phyloP scores from a whole-genome alignment of 2,113 vertebrate species.

The Uria aalge region DNA sequence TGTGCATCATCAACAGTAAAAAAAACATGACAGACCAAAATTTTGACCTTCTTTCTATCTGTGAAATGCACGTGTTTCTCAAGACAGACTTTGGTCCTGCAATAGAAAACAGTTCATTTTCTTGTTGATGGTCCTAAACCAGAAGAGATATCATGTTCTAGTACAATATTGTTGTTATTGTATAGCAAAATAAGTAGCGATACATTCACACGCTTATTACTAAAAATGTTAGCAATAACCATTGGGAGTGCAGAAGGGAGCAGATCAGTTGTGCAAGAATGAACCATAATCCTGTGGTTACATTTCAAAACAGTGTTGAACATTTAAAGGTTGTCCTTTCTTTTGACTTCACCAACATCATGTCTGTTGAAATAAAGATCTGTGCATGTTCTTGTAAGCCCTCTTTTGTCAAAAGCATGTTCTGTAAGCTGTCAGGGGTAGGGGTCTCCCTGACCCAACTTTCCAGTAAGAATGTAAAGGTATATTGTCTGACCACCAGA shows the following conservation, averaged over 20 bases:
- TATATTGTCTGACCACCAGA: background rate
- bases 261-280: background rate
- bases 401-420: background rate
- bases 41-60: conserved; percentile 2
- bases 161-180: background rate
- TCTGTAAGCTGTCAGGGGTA: background rate
- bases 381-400: background rate
- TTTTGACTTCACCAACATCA: background rate
- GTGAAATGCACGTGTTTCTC: background rate
- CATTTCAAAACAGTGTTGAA: background rate
- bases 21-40: conserved; percentile 5
- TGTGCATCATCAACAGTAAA: conserved; percentile 39
- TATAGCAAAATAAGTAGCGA: background rate
- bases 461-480: background rate
- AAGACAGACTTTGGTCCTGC: background rate
- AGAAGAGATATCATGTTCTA: background rate
- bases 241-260: background rate
- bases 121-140: background rate
- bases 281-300: background rate
- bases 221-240: background rate
- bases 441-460: background rate
- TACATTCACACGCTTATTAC: background rate
- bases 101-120: background rate
- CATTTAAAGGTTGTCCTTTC: background rate
- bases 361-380: background rate